phyloP scores from a whole-genome alignment of 2,888 invertebrate species.

The Scaeva pyrastri region DNA sequence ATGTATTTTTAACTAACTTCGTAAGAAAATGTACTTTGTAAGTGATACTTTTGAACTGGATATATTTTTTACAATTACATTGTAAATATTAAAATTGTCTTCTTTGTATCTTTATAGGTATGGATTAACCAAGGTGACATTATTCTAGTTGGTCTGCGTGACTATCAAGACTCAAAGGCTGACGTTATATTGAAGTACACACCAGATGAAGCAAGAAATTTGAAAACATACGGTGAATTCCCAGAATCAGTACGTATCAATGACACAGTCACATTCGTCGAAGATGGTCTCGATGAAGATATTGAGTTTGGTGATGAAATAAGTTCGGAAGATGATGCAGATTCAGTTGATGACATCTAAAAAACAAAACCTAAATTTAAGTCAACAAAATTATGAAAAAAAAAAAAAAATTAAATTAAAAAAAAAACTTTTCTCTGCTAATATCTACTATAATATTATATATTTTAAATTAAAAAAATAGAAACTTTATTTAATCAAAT shows the following conservation, averaged over 20 bases:
- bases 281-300: constrained; percentile 97
- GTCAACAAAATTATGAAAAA: constrained; percentile 48
- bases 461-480: constrained; percentile 43
- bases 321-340: constrained; percentile 94
- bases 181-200: constrained; percentile 99
- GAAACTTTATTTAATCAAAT: constrained; percentile 48
- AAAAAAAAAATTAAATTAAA: constrained; percentile 19
- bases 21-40: no score
- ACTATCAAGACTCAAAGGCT: constrained; percentile 98
- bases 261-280: constrained; percentile 97
- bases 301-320: constrained; percentile 98
- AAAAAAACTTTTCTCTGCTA: constrained; percentile 54
- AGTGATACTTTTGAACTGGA: no score
- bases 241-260: constrained; percentile 99
- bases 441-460: constrained; percentile 48
- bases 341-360: constrained; percentile 88
- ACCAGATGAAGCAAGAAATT: constrained; percentile 98
- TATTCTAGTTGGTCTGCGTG: constrained; percentile 97
- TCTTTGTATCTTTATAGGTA: constrained; percentile 85
- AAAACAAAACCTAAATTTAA: constrained; percentile 79
- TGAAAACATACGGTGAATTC: constrained; percentile 99
- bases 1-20: no score
- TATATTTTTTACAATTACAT: no score
- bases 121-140: constrained; percentile 99
- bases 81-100: constrained; percentile 56